Evolutionary conservation across 2,797 vertebrate genomes (phyloP), one percentile per base, ranked within the genome.

Genomic region (Urocyon cinereoargenteus): DNA sequence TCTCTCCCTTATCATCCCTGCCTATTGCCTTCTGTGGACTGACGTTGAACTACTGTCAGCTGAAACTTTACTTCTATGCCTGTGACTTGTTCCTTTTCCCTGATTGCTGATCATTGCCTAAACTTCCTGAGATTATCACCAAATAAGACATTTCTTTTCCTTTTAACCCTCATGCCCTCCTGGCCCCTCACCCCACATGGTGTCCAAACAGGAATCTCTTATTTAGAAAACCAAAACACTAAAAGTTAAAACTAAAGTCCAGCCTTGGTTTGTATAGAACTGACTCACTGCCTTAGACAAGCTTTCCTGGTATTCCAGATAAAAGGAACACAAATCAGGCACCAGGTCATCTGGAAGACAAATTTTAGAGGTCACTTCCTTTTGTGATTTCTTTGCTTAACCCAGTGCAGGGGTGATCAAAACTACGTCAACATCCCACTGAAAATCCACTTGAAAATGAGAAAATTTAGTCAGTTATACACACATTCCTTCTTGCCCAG

Each of bases 381-480:
- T 45, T 68, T 73, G 2, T 77, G n/a, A 45, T 70, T 77, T 92
- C 26, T 94, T 95, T 94, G 24, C 36, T 92, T 95, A 77, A 49
- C 26, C 40, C 78, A 91, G 45, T 91, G 45, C 9, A 91, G 34
- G 34, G 2, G 13, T 53, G 19, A 45, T 83, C 64, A 75, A 81
- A 77, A 88, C 21, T 40, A 1, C 59, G 21, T 94, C 68, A 78
- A 26, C 45, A 77, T 55, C 28, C 1, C 34, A 57, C 53, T 57
- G 26, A 94, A 19, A 88, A 72, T 28, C 28, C 61, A 40, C 28
- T 66, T 96, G 64, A 93, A 78, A 89, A 31, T 86, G 24, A 51
- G 21, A 68, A 89, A 57, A 78, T 68, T 61, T 36, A 49, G 34
- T 94, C 15, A 93, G 26, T 86, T 82, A n/a, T 22, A 59, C 12